These are phyloP conservation scores for Cardinalis cardinalis DNA, from an alignment of 2,113 vertebrate genomes.

Conservation along the genomic window DNA sequence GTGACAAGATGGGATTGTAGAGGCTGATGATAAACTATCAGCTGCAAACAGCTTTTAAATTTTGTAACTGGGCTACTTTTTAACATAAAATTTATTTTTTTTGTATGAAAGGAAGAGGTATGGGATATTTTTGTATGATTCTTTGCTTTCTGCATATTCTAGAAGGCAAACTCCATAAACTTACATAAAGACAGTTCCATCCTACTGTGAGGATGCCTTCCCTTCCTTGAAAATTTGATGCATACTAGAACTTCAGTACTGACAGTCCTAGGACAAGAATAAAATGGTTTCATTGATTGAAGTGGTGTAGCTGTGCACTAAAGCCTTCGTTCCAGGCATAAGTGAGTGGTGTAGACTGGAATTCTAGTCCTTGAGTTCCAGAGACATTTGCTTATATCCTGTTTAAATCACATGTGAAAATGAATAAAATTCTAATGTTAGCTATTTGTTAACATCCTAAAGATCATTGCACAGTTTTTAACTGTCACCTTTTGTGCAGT, in stretches of 20 bases:
- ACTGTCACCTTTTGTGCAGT: neutral
- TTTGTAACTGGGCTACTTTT: neutral
- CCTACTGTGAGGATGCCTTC: neutral
- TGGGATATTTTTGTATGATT: neutral
- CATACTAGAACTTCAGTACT: neutral
- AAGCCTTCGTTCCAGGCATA: neutral
- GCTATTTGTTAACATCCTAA: neutral
- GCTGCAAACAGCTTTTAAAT: neutral
- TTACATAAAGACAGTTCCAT: neutral
- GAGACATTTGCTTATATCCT: neutral
- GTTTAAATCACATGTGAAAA: neutral
- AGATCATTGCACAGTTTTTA: neutral
- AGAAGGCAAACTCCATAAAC: neutral
- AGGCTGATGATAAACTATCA: neutral
- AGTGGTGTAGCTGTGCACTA: neutral
- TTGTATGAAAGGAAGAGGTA: neutral
- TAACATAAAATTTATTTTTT: neutral
- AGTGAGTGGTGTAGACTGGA: neutral
- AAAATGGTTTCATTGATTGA: neutral
- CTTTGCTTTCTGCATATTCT: neutral
- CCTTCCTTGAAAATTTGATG: neutral
- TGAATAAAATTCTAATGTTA: neutral
- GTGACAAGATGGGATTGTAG: neutral
- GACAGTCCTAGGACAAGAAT: neutral
- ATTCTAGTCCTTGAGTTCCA: neutral